These are phyloP conservation scores for Morpho achilles DNA, from an alignment of 2,888 invertebrate genomes.

Conservation along the genomic window DNA sequence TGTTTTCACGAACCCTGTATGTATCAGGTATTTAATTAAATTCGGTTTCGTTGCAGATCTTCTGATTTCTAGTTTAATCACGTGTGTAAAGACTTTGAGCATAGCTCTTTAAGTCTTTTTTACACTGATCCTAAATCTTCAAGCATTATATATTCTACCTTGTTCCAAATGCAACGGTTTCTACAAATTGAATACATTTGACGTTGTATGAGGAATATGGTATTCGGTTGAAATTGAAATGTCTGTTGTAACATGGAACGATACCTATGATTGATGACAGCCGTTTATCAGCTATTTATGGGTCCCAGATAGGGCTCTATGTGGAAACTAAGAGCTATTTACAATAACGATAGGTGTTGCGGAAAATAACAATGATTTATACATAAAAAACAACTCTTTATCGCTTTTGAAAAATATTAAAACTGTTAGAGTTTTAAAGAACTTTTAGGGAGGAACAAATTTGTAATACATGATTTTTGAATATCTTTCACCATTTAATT, in stretches of 20 bases:
- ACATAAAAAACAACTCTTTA: neutral
- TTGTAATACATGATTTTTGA: too few species aligned
- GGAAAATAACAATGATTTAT: neutral
- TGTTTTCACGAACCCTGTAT: too few species aligned
- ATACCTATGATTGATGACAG: slow-evolving; percentile 19
- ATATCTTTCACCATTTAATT: too few species aligned
- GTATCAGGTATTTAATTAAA: too few species aligned
- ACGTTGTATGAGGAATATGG: slow-evolving; percentile 6
- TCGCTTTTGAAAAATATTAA: neutral
- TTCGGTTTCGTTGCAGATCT: too few species aligned
- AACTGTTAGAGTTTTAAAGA: neutral
- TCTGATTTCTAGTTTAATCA: too few species aligned
- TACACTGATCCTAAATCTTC: too few species aligned
- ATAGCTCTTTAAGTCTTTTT: too few species aligned
- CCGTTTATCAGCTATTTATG: slow-evolving; percentile 21
- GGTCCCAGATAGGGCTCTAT: slow-evolving; percentile 6
- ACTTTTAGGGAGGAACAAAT: too few species aligned
- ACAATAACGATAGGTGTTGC: neutral
- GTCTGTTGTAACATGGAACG: slow-evolving; percentile 14
- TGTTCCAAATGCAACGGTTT: neutral
- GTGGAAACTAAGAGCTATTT: slow-evolving; percentile 1
- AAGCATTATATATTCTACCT: too few species aligned
- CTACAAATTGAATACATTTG: slow-evolving; percentile 4
- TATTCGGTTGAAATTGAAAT: slow-evolving; percentile 17
- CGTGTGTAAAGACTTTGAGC: too few species aligned